A percentile compares a stretch with the other conserved stretches of the same genome.
These are phyloP conservation scores for Antheraea yamamai DNA, from an alignment of 2,888 invertebrate species.

Conservation along the genomic window DNA sequence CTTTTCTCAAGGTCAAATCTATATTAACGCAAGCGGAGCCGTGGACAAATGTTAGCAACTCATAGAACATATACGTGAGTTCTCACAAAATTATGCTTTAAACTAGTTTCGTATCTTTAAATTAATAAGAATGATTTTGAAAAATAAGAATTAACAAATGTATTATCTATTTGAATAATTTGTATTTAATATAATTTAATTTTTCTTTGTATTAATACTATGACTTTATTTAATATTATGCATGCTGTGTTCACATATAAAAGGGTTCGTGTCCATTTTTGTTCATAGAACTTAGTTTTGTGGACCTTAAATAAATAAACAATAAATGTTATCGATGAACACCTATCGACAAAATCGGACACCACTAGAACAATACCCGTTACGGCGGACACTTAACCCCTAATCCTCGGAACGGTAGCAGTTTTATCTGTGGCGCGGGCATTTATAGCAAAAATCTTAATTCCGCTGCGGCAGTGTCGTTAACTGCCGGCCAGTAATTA, in stretches of 20 bases:
- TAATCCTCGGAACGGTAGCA: slow-evolving; percentile 76
- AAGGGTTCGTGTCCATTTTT: no score
- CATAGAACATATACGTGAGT: not conserved
- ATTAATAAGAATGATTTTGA: not conserved
- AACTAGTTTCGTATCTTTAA: not conserved
- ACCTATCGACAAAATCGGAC: slow-evolving; percentile 41
- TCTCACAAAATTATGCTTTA: not conserved
- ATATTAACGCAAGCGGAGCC: no score
- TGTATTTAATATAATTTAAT: no score
- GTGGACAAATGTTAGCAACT: not conserved
- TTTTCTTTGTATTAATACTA: no score
- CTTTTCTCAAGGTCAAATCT: no score
- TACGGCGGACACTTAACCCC: slow-evolving; percentile 81
- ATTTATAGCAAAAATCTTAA: slow-evolving; percentile 82
- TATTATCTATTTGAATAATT: no score
- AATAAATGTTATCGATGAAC: not conserved
- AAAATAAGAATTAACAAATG: not conserved
- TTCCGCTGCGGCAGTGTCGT: slow-evolving; percentile 70
- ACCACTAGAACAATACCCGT: slow-evolving; percentile 68
- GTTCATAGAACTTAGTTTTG: no score
- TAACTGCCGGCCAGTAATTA: slow-evolving; percentile 80
- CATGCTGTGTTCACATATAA: no score
- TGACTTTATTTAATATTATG: no score
- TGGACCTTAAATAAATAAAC: no score
- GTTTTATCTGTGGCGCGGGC: slow-evolving; percentile 67